These are phyloP conservation scores for Lasius platythorax DNA, from an alignment of 2,888 invertebrate species.

Conservation along the genomic window DNA sequence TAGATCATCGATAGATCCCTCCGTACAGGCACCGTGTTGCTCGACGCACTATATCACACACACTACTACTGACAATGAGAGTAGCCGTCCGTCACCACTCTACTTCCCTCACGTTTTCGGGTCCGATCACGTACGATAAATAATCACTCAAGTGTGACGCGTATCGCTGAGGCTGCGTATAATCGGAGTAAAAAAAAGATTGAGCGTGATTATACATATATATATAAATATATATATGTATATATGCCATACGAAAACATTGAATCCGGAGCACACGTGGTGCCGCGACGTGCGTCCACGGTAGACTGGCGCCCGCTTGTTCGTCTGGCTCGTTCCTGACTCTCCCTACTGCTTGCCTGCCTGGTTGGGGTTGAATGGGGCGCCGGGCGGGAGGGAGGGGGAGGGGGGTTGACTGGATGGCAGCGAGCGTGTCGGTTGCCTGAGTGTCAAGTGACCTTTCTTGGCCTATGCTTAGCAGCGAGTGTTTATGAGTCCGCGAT, in stretches of 20 bases:
- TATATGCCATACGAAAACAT: background rate
- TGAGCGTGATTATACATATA: background rate
- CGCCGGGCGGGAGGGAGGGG: constrained; percentile 58
- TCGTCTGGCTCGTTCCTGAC: constrained; percentile 84
- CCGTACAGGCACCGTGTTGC: constrained; percentile 20
- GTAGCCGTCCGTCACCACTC: background rate
- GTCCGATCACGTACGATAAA: background rate
- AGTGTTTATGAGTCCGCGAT: constrained; percentile 22
- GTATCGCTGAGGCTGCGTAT: background rate
- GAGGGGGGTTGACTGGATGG: constrained; percentile 56
- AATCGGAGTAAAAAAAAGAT: background rate
- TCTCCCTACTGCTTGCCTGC: constrained; percentile 81
- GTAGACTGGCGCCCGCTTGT: constrained; percentile 82
- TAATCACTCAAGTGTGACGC: constrained; percentile 8
- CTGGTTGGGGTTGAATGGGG: constrained; percentile 58
- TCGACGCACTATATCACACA: constrained; percentile 44
- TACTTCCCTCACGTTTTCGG: background rate
- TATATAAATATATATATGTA: too few species aligned
- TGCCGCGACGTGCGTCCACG: constrained; percentile 82
- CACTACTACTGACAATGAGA: constrained; percentile 10
- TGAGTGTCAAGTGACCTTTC: constrained; percentile 35
- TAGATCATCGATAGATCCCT: constrained; percentile 48
- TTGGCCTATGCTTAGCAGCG: constrained; percentile 31
- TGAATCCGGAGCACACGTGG: constrained; percentile 73
- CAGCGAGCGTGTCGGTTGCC: constrained; percentile 41